These are phyloP conservation scores for Phodopus roborovskii DNA, from an alignment of 2,113 vertebrate genomes.

Conservation along the genomic window DNA sequence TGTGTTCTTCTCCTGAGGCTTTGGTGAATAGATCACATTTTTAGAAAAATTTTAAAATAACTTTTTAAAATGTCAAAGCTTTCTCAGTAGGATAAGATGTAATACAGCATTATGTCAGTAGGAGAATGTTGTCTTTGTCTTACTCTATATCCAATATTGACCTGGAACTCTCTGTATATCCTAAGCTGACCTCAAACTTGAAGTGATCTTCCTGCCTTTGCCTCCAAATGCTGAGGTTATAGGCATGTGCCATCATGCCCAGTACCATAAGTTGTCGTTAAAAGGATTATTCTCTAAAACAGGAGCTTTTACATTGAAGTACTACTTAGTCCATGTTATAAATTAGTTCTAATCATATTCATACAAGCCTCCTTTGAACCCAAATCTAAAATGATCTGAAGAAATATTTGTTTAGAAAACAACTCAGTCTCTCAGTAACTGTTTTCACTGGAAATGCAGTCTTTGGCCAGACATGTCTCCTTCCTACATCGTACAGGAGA, in stretches of 20 bases:
- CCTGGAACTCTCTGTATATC: background rate
- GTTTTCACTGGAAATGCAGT: slow-evolving; percentile 31
- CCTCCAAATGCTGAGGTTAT: background rate
- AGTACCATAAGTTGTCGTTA: slow-evolving; percentile 52
- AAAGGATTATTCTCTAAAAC: slow-evolving; percentile 65
- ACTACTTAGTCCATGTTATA: slow-evolving; percentile 29
- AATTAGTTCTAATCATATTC: slow-evolving; percentile 18
- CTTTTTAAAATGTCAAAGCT: slow-evolving; percentile 78
- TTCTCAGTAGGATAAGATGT: slow-evolving; percentile 75
- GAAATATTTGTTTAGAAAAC: slow-evolving; percentile 43
- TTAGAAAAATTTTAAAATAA: slow-evolving; percentile 80
- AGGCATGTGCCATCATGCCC: background rate
- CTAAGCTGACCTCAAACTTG: background rate
- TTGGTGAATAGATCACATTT: slow-evolving; percentile 79
- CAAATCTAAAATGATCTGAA: slow-evolving; percentile 49
- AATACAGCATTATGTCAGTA: slow-evolving; percentile 58
- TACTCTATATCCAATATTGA: background rate
- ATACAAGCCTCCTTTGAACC: slow-evolving; percentile 48
- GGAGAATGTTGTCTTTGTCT: background rate
- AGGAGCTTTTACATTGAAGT: slow-evolving; percentile 49
- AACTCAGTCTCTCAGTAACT: background rate
- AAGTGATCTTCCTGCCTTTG: background rate
- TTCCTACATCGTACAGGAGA: background rate
- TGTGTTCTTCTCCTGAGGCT: slow-evolving; percentile 76
- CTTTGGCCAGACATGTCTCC: background rate